A percentile compares a stretch with the other conserved stretches of the same genome.
These are phyloP conservation scores for Dione juno DNA, from an alignment of 2,888 invertebrate genomes.

Conservation along the genomic window DNA sequence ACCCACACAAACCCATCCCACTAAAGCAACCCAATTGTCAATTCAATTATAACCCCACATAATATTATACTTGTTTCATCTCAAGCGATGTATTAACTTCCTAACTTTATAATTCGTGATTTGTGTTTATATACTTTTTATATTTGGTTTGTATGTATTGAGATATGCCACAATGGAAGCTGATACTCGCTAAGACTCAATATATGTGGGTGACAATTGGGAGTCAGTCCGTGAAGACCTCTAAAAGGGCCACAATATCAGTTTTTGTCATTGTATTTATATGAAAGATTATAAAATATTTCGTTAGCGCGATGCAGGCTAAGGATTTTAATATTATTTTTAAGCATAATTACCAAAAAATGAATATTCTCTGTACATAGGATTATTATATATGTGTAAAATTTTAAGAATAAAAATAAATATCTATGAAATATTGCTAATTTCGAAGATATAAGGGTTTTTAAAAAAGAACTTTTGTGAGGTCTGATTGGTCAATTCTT, in stretches of 20 bases:
- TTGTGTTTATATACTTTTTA: no score
- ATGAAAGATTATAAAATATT: neutral
- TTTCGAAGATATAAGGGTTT: neutral
- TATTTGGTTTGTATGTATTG: no score
- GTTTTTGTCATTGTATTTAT: neutral
- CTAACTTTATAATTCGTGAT: neutral
- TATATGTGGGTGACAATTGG: neutral
- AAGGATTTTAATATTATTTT: neutral
- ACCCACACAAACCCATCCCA: neutral
- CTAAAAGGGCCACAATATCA: neutral
- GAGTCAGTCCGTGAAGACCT: neutral
- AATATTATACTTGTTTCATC: neutral
- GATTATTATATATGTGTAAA: neutral
- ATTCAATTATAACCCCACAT: neutral
- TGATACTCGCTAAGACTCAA: neutral
- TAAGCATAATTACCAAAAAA: neutral
- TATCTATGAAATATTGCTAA: neutral
- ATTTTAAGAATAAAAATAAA: neutral
- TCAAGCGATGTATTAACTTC: neutral
- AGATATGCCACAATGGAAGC: neutral
- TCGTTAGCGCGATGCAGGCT: neutral
- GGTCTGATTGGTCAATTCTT: neutral
- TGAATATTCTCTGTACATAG: neutral
- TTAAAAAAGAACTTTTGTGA: neutral
- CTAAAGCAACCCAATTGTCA: neutral